These are phyloP conservation scores for Chaenodraco wilsoni DNA, from an alignment of 2,797 vertebrate genomes.

Conservation along the genomic window DNA sequence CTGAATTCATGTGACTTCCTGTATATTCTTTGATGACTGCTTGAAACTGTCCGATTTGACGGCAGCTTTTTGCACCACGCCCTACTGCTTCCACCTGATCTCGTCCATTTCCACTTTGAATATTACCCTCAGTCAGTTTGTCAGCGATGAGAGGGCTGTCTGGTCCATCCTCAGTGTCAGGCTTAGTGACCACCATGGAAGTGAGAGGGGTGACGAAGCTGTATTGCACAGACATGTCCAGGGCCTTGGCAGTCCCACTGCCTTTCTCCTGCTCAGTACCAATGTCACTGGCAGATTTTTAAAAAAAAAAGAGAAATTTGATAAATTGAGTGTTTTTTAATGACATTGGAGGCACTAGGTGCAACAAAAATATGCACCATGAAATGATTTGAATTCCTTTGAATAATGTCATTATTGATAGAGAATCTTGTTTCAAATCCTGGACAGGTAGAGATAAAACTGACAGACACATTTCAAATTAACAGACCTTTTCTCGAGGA, in stretches of 20 bases:
- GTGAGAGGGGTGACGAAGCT: slow-evolving; percentile 94
- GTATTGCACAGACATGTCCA: slow-evolving; percentile 91
- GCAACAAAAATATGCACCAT: background rate
- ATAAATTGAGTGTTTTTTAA: background rate
- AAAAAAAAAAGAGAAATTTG: background rate
- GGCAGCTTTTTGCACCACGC: too few species aligned
- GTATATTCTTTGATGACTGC: too few species aligned
- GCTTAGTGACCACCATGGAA: slow-evolving; percentile 97
- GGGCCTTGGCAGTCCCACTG: slow-evolving; percentile 86
- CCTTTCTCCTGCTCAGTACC: slow-evolving; percentile 82
- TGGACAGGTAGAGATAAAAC: background rate
- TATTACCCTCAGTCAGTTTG: slow-evolving; percentile 90
- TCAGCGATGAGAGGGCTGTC: slow-evolving; percentile 83
- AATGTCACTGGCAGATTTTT: slow-evolving; percentile 77
- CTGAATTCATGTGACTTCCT: too few species aligned
- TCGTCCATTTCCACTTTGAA: too few species aligned
- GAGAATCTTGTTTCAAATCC: background rate
- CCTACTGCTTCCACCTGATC: too few species aligned
- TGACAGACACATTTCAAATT: background rate
- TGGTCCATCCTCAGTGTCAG: slow-evolving; percentile 75
- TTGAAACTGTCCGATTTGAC: too few species aligned
- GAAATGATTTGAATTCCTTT: background rate
- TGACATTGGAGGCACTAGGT: background rate
- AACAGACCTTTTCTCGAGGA: slow-evolving; percentile 83
- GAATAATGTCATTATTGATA: background rate